Percentiles rank a stretch among this genome's conserved stretches.
These are phyloP conservation scores for Neodiprion virginianus DNA, from an alignment of 1,140 invertebrate species.

Conservation along the genomic window DNA sequence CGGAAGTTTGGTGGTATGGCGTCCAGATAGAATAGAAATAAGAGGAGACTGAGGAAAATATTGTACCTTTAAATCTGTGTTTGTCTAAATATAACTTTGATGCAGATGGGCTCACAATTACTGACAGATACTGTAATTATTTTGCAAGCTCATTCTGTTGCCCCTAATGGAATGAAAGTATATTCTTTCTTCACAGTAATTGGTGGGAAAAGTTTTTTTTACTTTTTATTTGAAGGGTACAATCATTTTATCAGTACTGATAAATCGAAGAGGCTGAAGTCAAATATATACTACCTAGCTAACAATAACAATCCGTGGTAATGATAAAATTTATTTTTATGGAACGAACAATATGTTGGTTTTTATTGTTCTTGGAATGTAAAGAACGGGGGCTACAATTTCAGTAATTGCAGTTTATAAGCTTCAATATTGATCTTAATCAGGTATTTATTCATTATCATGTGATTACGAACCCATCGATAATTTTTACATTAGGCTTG, in stretches of 20 bases:
- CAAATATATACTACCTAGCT: background rate
- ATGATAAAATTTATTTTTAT: background rate
- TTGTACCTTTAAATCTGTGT: background rate
- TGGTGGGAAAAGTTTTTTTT: too few species aligned
- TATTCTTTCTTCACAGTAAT: too few species aligned
- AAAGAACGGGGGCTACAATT: background rate
- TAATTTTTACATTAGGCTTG: background rate
- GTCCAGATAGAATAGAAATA: conserved; percentile 1
- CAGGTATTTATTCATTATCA: background rate
- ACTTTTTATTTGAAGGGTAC: too few species aligned
- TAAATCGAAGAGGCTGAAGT: too few species aligned
- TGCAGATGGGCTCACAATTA: background rate
- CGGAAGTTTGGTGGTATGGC: background rate
- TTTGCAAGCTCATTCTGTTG: too few species aligned
- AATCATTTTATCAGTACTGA: too few species aligned
- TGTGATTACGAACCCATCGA: background rate
- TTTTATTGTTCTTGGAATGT: background rate
- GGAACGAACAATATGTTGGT: background rate
- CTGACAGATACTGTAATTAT: too few species aligned
- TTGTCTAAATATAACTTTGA: background rate
- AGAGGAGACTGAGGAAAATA: background rate
- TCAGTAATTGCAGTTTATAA: too few species aligned
- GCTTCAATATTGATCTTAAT: background rate
- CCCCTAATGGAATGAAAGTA: too few species aligned
- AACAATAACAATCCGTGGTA: background rate